Evolutionary conservation across 2,888 invertebrate genomes (phyloP).

Genomic region (Azorinus chamasolen): DNA sequence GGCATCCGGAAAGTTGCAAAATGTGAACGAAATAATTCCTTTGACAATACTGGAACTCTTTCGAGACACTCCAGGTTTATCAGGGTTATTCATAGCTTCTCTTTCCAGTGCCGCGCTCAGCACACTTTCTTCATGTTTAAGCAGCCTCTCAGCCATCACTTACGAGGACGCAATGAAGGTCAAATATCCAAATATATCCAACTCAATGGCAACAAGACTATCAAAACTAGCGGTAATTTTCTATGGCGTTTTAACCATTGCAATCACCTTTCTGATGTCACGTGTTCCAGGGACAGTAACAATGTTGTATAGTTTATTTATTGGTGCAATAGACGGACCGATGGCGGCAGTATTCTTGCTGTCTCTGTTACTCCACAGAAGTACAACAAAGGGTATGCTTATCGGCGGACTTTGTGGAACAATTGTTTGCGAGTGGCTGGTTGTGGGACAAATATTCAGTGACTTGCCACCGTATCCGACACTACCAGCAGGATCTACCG

Average conservation of each 20-base stretch:
- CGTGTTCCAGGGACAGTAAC: slow-evolving; percentile 16
- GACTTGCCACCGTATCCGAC: slow-evolving; percentile 13
- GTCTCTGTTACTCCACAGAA: slow-evolving; percentile 14
- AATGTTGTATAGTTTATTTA: slow-evolving; percentile 22
- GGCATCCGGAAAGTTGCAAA: slow-evolving; percentile 17
- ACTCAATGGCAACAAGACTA: slow-evolving; percentile 24
- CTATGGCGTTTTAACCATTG: slow-evolving; percentile 22
- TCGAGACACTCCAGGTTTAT: slow-evolving; percentile 22
- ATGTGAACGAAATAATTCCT: slow-evolving; percentile 40
- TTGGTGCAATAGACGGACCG: slow-evolving; percentile 45
- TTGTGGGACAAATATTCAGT: slow-evolving; percentile 21
- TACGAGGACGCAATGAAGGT: slow-evolving; percentile 39
- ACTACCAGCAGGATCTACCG: slow-evolving; percentile 20
- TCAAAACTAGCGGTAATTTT: slow-evolving; percentile 19
- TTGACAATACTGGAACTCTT: slow-evolving; percentile 31
- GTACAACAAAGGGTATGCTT: slow-evolving; percentile 30
- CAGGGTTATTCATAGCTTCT: slow-evolving; percentile 43
- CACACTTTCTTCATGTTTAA: slow-evolving; percentile 38
- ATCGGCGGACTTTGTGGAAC: slow-evolving; percentile 23
- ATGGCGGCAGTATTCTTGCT: slow-evolving; percentile 31
- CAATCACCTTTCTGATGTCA: slow-evolving; percentile 15
- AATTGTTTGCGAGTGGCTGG: slow-evolving; percentile 13
- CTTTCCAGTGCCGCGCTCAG: slow-evolving; percentile 39
- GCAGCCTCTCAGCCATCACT: slow-evolving; percentile 32
- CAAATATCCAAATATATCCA: slow-evolving; percentile 21